These are phyloP conservation scores for Poeciliopsis infans DNA, from an alignment of 2,797 vertebrate species.

Conservation along the genomic window DNA sequence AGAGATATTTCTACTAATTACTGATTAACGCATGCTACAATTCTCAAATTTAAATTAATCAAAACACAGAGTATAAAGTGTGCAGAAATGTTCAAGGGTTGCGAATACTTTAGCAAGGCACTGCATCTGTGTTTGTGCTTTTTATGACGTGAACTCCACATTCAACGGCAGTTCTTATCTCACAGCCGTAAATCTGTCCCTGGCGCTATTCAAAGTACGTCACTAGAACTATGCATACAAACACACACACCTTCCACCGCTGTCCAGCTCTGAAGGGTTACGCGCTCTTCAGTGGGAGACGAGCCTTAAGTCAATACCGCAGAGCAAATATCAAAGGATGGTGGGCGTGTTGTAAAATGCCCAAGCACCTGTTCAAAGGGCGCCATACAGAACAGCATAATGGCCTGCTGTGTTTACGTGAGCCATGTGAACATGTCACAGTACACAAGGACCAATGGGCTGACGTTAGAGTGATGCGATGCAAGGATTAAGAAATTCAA, in stretches of 20 bases:
- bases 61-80: not conserved
- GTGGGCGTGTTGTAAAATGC: conserved; percentile 35
- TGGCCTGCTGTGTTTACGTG: not conserved
- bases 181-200: conserved; percentile 21
- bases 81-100: not conserved
- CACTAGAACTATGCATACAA: conserved; percentile 16
- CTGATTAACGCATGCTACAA: not conserved
- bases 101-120: not conserved
- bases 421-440: not conserved
- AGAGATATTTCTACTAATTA: not conserved
- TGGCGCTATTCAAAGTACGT: conserved; percentile 24
- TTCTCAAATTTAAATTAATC: not conserved
- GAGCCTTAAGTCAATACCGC: conserved; percentile 61
- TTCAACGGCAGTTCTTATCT: conserved; percentile 12
- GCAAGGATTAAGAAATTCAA: not conserved
- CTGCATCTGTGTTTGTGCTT: conserved; percentile 6
- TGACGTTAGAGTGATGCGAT: not conserved
- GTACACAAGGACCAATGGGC: not conserved
- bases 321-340: conserved; percentile 55
- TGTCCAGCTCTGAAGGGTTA: conserved; percentile 26
- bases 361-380: conserved; percentile 52
- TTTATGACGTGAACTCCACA: conserved; percentile 23
- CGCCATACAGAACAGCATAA: conserved; percentile 15
- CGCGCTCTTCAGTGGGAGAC: conserved; percentile 30
- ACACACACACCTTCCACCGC: conserved; percentile 14